These are phyloP conservation scores for Ommatoiulus sabulosus DNA, from an alignment of 2,888 invertebrate species.

Conservation along the genomic window DNA sequence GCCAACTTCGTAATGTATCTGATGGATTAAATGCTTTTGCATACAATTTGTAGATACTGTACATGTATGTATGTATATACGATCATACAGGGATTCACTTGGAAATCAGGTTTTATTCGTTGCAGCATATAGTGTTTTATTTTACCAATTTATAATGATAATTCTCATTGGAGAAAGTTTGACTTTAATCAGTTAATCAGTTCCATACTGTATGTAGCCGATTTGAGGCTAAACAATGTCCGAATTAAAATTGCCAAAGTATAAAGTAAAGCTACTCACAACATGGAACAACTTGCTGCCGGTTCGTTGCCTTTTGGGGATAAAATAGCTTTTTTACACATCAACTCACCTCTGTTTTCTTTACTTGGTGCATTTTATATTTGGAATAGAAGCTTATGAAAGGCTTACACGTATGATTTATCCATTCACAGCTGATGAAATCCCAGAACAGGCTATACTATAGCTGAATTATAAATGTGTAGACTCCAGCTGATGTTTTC, in stretches of 20 bases:
- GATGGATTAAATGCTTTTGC: too few relatives aligned
- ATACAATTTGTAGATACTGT: too few relatives aligned
- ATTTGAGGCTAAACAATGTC: too few relatives aligned
- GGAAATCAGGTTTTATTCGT: too few relatives aligned
- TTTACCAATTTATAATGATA: too few relatives aligned
- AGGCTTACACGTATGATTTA: not conserved
- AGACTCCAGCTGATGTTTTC: not conserved
- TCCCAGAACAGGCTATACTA: not conserved
- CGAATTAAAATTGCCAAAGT: not conserved
- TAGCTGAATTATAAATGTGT: not conserved
- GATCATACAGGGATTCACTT: too few relatives aligned
- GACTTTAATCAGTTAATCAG: too few relatives aligned
- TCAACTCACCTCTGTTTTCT: not conserved
- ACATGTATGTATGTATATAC: too few relatives aligned
- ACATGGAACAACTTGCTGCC: not conserved
- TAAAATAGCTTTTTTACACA: not conserved
- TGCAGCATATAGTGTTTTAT: too few relatives aligned
- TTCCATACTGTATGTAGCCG: too few relatives aligned
- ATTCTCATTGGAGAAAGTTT: too few relatives aligned
- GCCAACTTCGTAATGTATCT: too few relatives aligned
- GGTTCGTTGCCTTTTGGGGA: not conserved
- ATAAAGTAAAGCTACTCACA: not conserved
- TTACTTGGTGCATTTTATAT: not conserved
- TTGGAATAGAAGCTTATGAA: not conserved
- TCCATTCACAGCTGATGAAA: not conserved